Percentiles rank a stretch among this genome's conserved stretches.
phyloP scores from a whole-genome alignment of 2,797 vertebrate species.

The Distichodus sexfasciatus region DNA sequence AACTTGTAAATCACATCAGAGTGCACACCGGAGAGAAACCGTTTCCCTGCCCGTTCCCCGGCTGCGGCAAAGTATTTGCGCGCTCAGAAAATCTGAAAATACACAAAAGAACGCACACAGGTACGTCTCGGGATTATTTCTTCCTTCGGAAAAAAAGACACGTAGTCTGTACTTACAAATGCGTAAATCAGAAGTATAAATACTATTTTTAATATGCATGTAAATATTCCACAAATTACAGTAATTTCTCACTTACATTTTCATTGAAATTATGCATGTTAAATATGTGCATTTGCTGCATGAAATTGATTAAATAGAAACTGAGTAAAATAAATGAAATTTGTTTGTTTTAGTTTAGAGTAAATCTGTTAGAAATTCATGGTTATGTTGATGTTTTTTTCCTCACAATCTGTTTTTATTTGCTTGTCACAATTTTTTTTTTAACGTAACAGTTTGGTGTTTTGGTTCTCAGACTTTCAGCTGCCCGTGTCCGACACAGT shows the following conservation, averaged over 20 bases:
- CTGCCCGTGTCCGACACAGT: background rate
- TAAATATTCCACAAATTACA: background rate
- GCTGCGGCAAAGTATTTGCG: conserved; percentile 93
- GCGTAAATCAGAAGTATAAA: too few species aligned
- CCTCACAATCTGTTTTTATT: background rate
- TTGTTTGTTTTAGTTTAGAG: background rate
- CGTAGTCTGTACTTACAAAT: too few species aligned
- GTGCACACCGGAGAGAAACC: conserved; percentile 92
- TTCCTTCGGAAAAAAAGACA: background rate
- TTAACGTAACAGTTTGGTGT: too few species aligned
- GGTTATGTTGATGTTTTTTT: too few species aligned
- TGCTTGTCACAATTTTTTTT: background rate
- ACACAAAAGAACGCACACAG: conserved; percentile 93
- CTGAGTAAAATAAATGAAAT: too few species aligned
- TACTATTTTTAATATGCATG: background rate
- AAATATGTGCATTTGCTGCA: background rate
- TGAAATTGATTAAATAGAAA: background rate
- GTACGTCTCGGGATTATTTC: conserved; percentile 66
- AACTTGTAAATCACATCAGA: conserved; percentile 93
- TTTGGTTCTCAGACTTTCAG: background rate
- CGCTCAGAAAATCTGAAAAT: conserved; percentile 93
- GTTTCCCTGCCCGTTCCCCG: conserved; percentile 91
- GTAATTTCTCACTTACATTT: background rate
- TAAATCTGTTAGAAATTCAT: too few species aligned
- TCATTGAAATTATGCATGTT: background rate